Percentiles rank a stretch among this genome's conserved stretches.
phyloP scores from a whole-genome alignment of 2,113 vertebrate genomes.

The Puffinus mauretanicus region DNA sequence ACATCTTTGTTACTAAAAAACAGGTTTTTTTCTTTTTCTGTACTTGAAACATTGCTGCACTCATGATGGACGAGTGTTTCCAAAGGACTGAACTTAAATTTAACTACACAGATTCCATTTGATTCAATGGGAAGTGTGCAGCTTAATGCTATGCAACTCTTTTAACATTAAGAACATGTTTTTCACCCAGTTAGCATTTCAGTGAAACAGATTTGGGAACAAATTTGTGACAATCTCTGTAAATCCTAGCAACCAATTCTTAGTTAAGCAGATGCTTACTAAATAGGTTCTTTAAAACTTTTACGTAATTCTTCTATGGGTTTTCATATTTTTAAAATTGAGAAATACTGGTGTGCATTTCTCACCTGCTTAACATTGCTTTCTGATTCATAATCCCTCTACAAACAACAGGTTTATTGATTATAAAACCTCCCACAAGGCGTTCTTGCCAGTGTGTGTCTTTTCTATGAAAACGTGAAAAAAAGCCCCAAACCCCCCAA shows the following conservation, averaged over 20 bases:
- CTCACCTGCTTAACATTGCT: slow-evolving; percentile 45
- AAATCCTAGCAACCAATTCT: slow-evolving; percentile 65
- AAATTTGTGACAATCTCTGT: slow-evolving; percentile 63
- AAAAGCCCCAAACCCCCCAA: background rate
- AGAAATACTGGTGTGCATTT: slow-evolving; percentile 11
- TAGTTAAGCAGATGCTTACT: slow-evolving; percentile 40
- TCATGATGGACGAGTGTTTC: background rate
- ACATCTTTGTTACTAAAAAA: background rate
- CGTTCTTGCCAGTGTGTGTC: slow-evolving; percentile 36
- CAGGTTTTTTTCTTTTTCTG: background rate
- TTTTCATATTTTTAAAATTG: slow-evolving; percentile 36
- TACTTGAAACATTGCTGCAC: background rate
- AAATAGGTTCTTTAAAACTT: slow-evolving; percentile 20
- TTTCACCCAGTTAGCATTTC: slow-evolving; percentile 21
- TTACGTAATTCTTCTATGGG: background rate
- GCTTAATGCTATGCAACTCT: slow-evolving; percentile 33
- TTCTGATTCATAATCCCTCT: slow-evolving; percentile 38
- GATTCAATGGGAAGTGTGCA: background rate
- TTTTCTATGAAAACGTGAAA: slow-evolving; percentile 23
- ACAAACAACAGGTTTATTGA: slow-evolving; percentile 68
- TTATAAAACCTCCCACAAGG: slow-evolving; percentile 41
- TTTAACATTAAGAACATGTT: slow-evolving; percentile 55
- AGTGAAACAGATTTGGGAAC: slow-evolving; percentile 53
- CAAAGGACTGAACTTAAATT: background rate
- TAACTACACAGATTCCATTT: background rate